Conservation (phyloP, 1,140 invertebrate species). For the Aphaenogaster rudis region DNA sequence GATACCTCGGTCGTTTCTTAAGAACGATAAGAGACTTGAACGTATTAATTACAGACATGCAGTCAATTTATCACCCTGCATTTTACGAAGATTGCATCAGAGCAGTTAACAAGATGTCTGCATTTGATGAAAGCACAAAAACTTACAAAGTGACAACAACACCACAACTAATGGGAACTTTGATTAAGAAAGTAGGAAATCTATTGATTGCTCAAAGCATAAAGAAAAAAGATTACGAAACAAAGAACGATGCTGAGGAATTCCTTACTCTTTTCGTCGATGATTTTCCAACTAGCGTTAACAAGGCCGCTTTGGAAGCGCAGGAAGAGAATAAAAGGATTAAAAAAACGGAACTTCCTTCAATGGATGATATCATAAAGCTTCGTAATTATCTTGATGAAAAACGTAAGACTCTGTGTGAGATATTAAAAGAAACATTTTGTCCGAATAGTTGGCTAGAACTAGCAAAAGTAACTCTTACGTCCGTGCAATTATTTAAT, state of each 20-base stretch:
- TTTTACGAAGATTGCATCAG: constrained; percentile 28
- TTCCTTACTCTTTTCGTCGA: constrained; percentile 21
- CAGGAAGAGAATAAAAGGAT: constrained; percentile 4
- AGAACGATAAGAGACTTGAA: neutral
- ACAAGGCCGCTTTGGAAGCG: neutral
- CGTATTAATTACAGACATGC: neutral
- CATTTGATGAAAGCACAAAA: neutral
- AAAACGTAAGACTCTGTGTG: neutral
- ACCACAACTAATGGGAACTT: constrained; percentile 22
- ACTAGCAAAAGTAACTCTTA: constrained; percentile 23
- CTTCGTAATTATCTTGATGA: constrained; percentile 12
- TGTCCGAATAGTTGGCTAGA: neutral
- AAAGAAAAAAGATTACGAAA: constrained; percentile 9
- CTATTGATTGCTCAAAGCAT: constrained; percentile 10
- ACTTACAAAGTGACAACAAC: constrained; percentile 21
- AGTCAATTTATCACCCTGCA: constrained; percentile 6
- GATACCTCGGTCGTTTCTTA: constrained; percentile 1
- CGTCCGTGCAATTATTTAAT: constrained; percentile 11
- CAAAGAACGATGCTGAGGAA: constrained; percentile 5
- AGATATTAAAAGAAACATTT: neutral
- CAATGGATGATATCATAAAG: neutral
- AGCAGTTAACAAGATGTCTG: constrained; percentile 13
- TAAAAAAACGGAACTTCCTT: constrained; percentile 14
- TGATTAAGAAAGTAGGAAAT: constrained; percentile 26
- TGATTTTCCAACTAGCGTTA: constrained; percentile 16